These are phyloP conservation scores for Papilio glaucus DNA, from an alignment of 1,140 invertebrate species.

Conservation along the genomic window DNA sequence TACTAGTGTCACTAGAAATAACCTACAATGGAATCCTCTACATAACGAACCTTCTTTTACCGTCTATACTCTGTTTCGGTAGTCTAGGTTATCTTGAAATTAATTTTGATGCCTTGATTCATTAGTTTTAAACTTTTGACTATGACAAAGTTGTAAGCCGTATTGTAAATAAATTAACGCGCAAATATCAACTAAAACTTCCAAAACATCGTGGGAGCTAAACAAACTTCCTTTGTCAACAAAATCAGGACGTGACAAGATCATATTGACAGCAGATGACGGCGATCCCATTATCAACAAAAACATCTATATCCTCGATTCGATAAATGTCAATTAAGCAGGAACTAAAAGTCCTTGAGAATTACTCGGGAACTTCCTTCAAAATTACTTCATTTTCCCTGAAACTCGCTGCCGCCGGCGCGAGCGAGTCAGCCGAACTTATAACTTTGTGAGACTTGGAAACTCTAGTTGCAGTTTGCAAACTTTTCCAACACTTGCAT, in stretches of 20 bases:
- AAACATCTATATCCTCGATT: slow-evolving; percentile 25
- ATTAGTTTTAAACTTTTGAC: slow-evolving; percentile 22
- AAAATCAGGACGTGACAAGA: slow-evolving; percentile 9
- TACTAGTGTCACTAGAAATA: too few relatives aligned
- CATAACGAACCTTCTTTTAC: too few relatives aligned
- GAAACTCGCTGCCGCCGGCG: slow-evolving; percentile 46
- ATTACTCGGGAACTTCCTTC: slow-evolving; percentile 39
- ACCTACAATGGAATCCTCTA: too few relatives aligned
- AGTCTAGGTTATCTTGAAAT: too few relatives aligned
- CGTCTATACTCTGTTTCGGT: too few relatives aligned
- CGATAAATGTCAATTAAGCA: slow-evolving; percentile 40
- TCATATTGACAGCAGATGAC: slow-evolving; percentile 7
- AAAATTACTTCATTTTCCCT: slow-evolving; percentile 51
- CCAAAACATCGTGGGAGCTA: not conserved
- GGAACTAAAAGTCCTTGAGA: slow-evolving; percentile 46
- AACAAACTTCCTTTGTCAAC: not conserved
- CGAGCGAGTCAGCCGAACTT: slow-evolving; percentile 48
- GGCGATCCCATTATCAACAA: not conserved
- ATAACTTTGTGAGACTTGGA: slow-evolving; percentile 46
- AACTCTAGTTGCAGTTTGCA: slow-evolving; percentile 53
- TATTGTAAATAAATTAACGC: slow-evolving; percentile 16
- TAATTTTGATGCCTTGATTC: slow-evolving; percentile 29
- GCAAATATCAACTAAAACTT: slow-evolving; percentile 31
- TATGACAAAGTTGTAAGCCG: slow-evolving; percentile 29
- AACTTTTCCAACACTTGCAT: slow-evolving; percentile 67